phyloP scores from a whole-genome alignment of 2,888 invertebrate species.

The Drosophila neoperkinsi region DNA sequence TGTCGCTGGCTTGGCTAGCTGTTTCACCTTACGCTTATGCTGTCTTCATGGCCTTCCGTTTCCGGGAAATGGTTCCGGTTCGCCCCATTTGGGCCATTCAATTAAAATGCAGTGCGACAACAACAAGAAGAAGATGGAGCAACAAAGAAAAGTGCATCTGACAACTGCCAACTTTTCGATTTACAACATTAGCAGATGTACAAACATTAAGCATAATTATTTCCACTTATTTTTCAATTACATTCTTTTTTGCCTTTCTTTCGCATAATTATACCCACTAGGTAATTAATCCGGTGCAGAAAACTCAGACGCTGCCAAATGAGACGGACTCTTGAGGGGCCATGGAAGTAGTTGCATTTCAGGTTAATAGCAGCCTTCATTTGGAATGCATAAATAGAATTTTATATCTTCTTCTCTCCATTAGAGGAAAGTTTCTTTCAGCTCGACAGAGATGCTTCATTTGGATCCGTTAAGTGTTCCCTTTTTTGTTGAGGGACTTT shows the following conservation, averaged over 20 bases:
- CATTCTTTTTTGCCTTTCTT: not conserved
- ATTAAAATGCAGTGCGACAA: conserved; percentile 60
- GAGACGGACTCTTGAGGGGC: conserved; percentile 1
- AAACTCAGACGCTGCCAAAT: conserved; percentile 19
- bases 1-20: conserved; percentile 8
- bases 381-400: not conserved
- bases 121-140: not conserved
- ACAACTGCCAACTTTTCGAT: conserved; percentile 38
- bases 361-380: conserved; percentile 28
- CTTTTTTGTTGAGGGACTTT: not conserved
- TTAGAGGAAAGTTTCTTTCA: not conserved
- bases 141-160: conserved; percentile 13
- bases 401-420: not conserved
- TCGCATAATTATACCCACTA: conserved; percentile 62
- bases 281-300: conserved; percentile 60
- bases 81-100: conserved; percentile 55
- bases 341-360: not conserved
- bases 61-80: conserved; percentile 46
- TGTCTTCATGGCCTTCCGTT: conserved; percentile 55
- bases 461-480: not conserved
- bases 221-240: conserved; percentile 5
- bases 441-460: not conserved
- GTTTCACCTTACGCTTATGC: conserved; percentile 45
- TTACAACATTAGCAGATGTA: conserved; percentile 19
- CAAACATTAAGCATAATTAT: conserved; percentile 50